Conservation (phyloP, 2,113 vertebrate genomes). For the Gopherus evgoodei region DNA sequence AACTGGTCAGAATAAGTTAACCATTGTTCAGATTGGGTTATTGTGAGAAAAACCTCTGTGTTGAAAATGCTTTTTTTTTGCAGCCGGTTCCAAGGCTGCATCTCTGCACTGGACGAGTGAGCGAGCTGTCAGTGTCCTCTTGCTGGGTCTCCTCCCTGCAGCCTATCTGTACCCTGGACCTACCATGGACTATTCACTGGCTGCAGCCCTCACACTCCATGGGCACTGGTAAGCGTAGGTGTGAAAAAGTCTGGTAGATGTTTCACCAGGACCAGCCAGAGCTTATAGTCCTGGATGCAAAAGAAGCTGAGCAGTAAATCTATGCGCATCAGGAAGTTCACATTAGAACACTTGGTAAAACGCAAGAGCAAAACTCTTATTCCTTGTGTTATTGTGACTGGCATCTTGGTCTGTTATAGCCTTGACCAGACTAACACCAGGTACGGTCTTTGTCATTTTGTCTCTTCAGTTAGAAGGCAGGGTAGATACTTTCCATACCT, state of each 20-base stretch:
- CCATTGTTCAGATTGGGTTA: background rate
- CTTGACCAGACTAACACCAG: background rate
- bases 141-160: constrained; percentile 89
- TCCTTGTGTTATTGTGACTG: background rate
- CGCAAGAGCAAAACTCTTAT: background rate
- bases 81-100: constrained; percentile 86
- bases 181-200: constrained; percentile 91
- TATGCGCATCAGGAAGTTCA: accelerated
- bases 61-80: constrained; percentile 35
- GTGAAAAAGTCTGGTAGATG: background rate
- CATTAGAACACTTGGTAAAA: background rate
- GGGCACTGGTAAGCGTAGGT: constrained; percentile 91
- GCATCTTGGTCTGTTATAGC: accelerated
- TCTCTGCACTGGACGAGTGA: constrained; percentile 95
- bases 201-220: constrained; percentile 92
- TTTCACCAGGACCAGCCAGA: background rate
- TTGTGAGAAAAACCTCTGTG: background rate
- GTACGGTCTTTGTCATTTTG: background rate
- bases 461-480: background rate
- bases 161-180: constrained; percentile 89
- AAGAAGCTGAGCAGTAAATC: background rate
- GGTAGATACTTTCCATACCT: background rate
- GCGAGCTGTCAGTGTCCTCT: constrained; percentile 85
- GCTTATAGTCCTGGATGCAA: background rate
- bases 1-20: background rate